Conservation (phyloP, 1,140 invertebrate genomes). For the Berghia stephanieae region DNA sequence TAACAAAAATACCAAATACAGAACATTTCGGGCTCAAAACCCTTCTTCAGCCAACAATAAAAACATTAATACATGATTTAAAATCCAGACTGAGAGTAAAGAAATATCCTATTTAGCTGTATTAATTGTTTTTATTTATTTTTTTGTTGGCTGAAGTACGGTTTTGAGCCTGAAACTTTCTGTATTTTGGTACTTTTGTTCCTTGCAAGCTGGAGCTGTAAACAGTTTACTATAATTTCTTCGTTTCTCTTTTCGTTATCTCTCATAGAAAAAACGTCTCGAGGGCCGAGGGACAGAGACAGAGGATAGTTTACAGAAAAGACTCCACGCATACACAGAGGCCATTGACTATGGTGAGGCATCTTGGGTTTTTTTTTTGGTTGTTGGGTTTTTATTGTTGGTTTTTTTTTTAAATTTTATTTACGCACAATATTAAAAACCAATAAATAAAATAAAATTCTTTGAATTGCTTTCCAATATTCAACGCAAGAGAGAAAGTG, state of each 20-base stretch:
- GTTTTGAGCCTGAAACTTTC: not conserved
- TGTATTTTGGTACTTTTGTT: not conserved
- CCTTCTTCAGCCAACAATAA: not conserved
- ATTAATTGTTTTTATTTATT: not conserved
- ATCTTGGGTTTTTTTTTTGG: no score
- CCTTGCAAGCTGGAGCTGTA: not conserved
- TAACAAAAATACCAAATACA: no score
- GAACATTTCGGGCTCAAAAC: no score
- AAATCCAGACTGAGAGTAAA: not conserved
- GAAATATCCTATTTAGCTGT: not conserved
- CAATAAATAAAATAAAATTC: no score
- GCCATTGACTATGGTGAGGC: constrained; percentile 88
- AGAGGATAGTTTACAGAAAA: constrained; percentile 80
- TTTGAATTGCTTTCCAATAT: no score
- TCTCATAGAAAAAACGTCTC: constrained; percentile 78
- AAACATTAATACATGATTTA: not conserved
- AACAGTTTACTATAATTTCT: not conserved
- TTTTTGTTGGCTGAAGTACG: not conserved
- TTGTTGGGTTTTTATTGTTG: no score
- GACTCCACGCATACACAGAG: constrained; percentile 59
- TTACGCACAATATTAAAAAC: no score
- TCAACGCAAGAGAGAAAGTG: no score
- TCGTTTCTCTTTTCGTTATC: constrained; percentile 11
- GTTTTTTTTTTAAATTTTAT: no score
- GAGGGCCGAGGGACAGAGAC: constrained; percentile 86